Evolutionary conservation across 2,797 vertebrate species (phyloP), one percentile per base, ranked within the genome.

Genomic region (Epinephelus coioides): DNA sequence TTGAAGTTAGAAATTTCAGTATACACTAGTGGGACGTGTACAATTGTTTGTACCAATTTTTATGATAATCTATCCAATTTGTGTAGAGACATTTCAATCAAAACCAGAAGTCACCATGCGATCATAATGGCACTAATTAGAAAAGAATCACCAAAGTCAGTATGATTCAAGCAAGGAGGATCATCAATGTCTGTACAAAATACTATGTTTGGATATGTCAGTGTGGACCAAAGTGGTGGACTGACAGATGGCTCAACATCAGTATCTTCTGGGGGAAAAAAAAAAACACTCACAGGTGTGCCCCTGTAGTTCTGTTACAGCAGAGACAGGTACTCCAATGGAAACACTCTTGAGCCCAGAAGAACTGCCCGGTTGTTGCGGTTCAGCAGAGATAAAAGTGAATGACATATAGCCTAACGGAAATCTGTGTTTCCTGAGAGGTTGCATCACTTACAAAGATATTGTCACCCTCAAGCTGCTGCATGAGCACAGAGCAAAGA

Each of bases 361-460:
- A 2, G 38, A 61, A 30, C 53, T 27, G 47, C 5, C 47, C 2
- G 43, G 56, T 30, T 40, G n/a, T 9, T 72, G 54, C 40, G 43
- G 30, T 53, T 68, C 50, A 47, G 15, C 44, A 44, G 10, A 73
- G 69, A 85, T 76, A 49, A 56, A 68, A 53, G 47, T 53, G 43
- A 65, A 79, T 68, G 50, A 53, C 46, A 49, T 54, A 0, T 3
- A 53, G 49, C 3, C 18, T 23, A 14, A 65, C 15, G 18, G 46
- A 68, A 71, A 64, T 5, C 21, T 69, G 25, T 7, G 51, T 50
- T 4, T 69, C 54, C 54, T 40, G 7, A 84, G 57, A 61, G 7
- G 66, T 40, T 67, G 64, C 34, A 79, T 53, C 75, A 66, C 54
- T 47, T 64, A 44, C 43, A 72, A 21, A 66, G 61, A 76, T 25